A percentile compares a stretch with the other conserved stretches of the same genome.
phyloP scores from a whole-genome alignment of 2,888 invertebrate genomes.

The Julus scandinavius region DNA sequence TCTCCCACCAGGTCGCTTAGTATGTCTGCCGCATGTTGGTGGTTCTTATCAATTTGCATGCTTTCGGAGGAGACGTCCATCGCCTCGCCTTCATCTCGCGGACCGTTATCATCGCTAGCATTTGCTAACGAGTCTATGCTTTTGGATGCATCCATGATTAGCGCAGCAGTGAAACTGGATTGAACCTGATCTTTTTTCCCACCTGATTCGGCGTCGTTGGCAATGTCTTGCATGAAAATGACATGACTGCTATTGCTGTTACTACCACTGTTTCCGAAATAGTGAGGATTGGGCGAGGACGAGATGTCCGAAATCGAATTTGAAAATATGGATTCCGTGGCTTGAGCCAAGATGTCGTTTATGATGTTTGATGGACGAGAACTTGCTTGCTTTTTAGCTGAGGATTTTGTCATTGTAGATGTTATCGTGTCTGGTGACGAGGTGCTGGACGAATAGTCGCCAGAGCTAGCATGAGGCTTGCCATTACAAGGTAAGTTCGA shows the following conservation, averaged over 20 bases:
- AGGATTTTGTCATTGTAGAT: not conserved
- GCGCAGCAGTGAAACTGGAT: constrained; percentile 12
- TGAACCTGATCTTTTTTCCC: not conserved
- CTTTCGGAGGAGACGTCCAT: not conserved
- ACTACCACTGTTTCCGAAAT: constrained; percentile 62
- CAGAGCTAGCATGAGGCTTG: not conserved
- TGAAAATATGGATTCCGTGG: constrained; percentile 66
- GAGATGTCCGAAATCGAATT: constrained; percentile 56
- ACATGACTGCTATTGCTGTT: constrained; percentile 47
- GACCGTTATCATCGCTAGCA: not conserved
- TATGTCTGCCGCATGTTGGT: constrained; percentile 49
- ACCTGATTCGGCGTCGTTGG: not conserved
- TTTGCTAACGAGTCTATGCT: constrained; percentile 12
- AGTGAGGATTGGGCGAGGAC: constrained; percentile 60
- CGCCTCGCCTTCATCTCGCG: not conserved
- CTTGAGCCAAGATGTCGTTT: constrained; percentile 66
- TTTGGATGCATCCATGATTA: constrained; percentile 26
- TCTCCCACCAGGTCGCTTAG: constrained; percentile 56
- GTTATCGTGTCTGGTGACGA: not conserved
- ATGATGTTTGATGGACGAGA: constrained; percentile 50
- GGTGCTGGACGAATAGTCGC: not conserved
- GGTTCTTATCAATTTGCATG: not conserved
- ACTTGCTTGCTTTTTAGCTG: not conserved
- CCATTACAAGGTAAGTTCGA: not conserved
- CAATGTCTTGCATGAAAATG: constrained; percentile 33